Evolutionary conservation across 2,113 vertebrate species (phyloP).

Genomic region (Engystomops pustulosus): DNA sequence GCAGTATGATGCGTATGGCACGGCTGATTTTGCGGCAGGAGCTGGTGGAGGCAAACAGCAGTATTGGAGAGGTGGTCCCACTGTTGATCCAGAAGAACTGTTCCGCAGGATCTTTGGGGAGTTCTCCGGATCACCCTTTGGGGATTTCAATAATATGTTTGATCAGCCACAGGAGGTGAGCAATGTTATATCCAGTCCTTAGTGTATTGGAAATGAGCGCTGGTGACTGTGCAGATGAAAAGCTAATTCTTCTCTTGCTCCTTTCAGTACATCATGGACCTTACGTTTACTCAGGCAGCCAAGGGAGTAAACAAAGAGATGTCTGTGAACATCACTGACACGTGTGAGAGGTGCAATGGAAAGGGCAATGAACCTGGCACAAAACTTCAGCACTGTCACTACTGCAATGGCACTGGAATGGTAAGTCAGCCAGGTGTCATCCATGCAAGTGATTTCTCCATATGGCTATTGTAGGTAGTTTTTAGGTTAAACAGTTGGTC

Average conservation of each 20-base stretch:
- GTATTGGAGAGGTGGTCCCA: constrained; percentile 85
- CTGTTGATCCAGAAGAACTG: constrained; percentile 90
- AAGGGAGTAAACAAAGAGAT: constrained; percentile 98
- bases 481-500: too few relatives aligned
- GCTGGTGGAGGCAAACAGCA: constrained; percentile 73
- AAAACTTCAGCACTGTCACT: constrained; percentile 86
- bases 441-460: background rate
- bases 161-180: constrained; percentile 92
- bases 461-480: background rate
- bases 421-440: constrained; percentile 70
- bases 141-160: constrained; percentile 87
- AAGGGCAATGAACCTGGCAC: constrained; percentile 91
- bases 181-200: background rate
- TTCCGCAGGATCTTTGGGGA: constrained; percentile 97
- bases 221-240: background rate
- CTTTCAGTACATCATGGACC: constrained; percentile 90
- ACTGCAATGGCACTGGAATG: constrained; percentile 93
- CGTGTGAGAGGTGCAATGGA: constrained; percentile 87
- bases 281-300: constrained; percentile 94
- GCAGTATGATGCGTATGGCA: constrained; percentile 90
- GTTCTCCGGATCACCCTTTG: constrained; percentile 85
- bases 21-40: constrained; percentile 80
- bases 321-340: constrained; percentile 80
- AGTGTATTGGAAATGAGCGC: background rate
- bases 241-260: background rate